Base-by-base conservation (phyloP, 2,888 invertebrate genomes). In the Drosophila melanosoma region DNA sequence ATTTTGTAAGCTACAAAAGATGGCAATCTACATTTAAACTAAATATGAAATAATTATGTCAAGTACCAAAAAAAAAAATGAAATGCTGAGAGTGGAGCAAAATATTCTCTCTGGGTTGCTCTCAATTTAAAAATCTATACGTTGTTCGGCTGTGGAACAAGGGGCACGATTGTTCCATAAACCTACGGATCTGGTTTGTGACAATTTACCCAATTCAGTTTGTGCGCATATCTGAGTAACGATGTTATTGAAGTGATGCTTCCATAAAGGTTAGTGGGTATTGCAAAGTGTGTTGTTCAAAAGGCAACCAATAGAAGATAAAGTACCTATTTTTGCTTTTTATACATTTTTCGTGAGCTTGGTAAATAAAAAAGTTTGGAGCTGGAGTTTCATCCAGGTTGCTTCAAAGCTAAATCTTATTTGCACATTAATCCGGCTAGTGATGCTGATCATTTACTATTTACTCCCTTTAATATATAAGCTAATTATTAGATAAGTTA, bases 141-240 rank as follows among this genome's bases (percentile, higher is more conserved):
- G 7, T n/a, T 36, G 54, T 17, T 36, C 29, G 29, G 54, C 20
- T 53, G 29, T 38, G 33, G 8, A 51, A 65, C 23, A 33, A 33
- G 51, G 29, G 26, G 51, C 42, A 33, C 51, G 65, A 52, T 66
- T 26, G 20, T 66, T 66, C 29, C n/a, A 10, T 42, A 29, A 42
- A 2, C 10, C 29, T 29, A 20, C 11, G 29, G 29, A 17, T 45
- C n/a, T 35, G 29, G 35, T 5, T 20, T 67, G n/a, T 15, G 42
- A 15, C n/a, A 53, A 67, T 52, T 66, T 67, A 12, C 42, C 42
- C 45, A 66, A 66, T 66, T 52, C 29, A 29, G 29, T 45, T 51
- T 36, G 3, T 36, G n/a, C 17, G 23, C 35, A 20, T n/a, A n/a
- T 66, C n/a, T 52, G 40, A 52, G 35, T 36, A 52, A 32, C 40